A percentile compares a stretch with the other conserved stretches of the same genome.
These are phyloP conservation scores for Dolichoris vasculosae DNA, from an alignment of 1,140 invertebrate genomes.

Conservation along the genomic window DNA sequence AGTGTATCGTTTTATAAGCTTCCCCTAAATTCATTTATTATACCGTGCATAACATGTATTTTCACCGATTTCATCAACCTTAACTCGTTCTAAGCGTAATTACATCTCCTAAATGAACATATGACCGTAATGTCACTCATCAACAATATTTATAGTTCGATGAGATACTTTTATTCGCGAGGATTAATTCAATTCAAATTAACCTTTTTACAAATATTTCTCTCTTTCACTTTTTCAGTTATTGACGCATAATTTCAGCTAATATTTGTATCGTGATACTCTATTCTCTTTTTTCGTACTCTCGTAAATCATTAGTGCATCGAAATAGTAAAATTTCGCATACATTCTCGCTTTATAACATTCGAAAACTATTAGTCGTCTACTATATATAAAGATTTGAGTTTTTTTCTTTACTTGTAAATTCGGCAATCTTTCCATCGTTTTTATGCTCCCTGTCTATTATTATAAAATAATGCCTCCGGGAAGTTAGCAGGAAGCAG, in stretches of 20 bases:
- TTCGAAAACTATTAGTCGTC: not conserved
- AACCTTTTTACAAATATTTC: not conserved
- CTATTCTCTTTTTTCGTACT: not conserved
- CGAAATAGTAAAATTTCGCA: not conserved
- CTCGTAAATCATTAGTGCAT: not conserved
- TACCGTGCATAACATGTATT: not conserved
- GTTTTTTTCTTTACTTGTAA: slow-evolving; percentile 8
- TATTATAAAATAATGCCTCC: slow-evolving; percentile 48
- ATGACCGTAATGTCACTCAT: not conserved
- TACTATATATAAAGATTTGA: not conserved
- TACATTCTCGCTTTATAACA: not conserved
- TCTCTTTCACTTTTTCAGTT: not conserved
- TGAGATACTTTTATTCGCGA: not conserved
- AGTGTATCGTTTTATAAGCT: not conserved
- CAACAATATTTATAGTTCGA: not conserved
- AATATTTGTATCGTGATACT: not conserved
- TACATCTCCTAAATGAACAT: not conserved
- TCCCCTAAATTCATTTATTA: not conserved
- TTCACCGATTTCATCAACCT: not conserved
- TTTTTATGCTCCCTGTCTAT: slow-evolving; percentile 27
- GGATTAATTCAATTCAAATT: slow-evolving; percentile 18
- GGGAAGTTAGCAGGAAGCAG: slow-evolving; percentile 30
- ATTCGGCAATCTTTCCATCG: not conserved
- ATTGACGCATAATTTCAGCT: not conserved
- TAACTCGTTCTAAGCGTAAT: not conserved